phyloP scores from a whole-genome alignment of 2,113 vertebrate genomes.

The Cryptoleucopteryx plumbea region DNA sequence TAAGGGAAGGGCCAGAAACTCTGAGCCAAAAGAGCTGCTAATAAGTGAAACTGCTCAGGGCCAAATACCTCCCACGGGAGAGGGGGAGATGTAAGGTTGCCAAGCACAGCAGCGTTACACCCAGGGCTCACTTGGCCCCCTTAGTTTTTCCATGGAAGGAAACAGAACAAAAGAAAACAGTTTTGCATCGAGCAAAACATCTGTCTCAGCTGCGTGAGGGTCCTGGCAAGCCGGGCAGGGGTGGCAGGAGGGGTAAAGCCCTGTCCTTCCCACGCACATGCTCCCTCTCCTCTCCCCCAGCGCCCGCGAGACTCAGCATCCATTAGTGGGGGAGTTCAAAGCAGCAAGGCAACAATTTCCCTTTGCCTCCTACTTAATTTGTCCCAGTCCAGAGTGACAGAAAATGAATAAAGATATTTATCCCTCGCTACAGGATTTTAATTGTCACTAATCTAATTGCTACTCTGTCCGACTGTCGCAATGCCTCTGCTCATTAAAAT shows the following conservation, averaged over 20 bases:
- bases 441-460: slow-evolving; percentile 76
- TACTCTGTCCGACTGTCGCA: slow-evolving; percentile 41
- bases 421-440: slow-evolving; percentile 69
- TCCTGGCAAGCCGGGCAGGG: neutral
- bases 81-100: neutral
- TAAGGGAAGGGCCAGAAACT: neutral
- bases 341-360: slow-evolving; percentile 49
- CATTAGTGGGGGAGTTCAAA: neutral
- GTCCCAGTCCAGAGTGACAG: slow-evolving; percentile 40
- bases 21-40: neutral
- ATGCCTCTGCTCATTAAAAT: slow-evolving; percentile 63
- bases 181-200: neutral
- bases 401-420: slow-evolving; percentile 62
- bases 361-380: slow-evolving; percentile 35
- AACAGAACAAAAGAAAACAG: neutral
- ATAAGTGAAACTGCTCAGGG: neutral
- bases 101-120: neutral
- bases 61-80: neutral
- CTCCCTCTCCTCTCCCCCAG: neutral
- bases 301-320: neutral
- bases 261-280: accelerated
- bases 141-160: neutral
- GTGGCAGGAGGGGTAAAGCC: neutral
- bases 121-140: neutral
- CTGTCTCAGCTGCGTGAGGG: neutral